Evolutionary conservation across 1,140 invertebrate genomes (phyloP).

Genomic region (Fopius arisanus): DNA sequence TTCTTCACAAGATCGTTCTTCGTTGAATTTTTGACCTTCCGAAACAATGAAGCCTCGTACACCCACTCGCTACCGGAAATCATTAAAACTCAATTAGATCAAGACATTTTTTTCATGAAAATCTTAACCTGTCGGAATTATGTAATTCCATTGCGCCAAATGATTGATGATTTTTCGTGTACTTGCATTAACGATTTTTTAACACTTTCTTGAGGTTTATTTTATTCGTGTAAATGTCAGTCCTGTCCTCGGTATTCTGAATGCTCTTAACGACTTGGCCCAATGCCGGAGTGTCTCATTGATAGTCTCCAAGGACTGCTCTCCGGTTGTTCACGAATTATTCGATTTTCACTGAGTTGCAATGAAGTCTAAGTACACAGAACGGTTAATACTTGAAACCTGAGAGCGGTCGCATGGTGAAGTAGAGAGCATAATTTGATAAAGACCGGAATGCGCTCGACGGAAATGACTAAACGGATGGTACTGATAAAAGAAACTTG

Average conservation of each 20-base stretch:
- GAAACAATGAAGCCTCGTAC: slow-evolving; percentile 11
- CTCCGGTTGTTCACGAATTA: not conserved
- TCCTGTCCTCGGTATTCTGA: not conserved
- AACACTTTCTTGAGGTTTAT: not conserved
- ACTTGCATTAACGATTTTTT: too few species aligned
- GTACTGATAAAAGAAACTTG: slow-evolving; percentile 44
- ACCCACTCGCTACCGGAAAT: not conserved
- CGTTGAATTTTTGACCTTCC: slow-evolving; percentile 21
- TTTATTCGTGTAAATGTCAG: too few species aligned
- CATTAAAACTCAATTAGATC: not conserved
- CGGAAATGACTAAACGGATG: slow-evolving; percentile 46
- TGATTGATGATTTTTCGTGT: not conserved
- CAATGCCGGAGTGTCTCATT: not conserved
- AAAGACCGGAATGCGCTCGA: slow-evolving; percentile 39
- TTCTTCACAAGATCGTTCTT: not conserved
- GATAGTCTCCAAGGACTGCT: not conserved
- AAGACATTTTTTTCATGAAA: not conserved
- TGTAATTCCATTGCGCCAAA: not conserved
- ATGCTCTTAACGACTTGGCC: not conserved
- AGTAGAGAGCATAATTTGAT: slow-evolving; percentile 42
- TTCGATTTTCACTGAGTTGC: not conserved
- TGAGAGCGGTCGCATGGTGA: slow-evolving; percentile 23
- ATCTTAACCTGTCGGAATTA: not conserved
- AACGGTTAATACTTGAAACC: slow-evolving; percentile 1
- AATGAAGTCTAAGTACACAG: not conserved